Evolutionary conservation across 2,797 vertebrate genomes (phyloP).

Genomic region (Heteromormyrus szaboi): DNA sequence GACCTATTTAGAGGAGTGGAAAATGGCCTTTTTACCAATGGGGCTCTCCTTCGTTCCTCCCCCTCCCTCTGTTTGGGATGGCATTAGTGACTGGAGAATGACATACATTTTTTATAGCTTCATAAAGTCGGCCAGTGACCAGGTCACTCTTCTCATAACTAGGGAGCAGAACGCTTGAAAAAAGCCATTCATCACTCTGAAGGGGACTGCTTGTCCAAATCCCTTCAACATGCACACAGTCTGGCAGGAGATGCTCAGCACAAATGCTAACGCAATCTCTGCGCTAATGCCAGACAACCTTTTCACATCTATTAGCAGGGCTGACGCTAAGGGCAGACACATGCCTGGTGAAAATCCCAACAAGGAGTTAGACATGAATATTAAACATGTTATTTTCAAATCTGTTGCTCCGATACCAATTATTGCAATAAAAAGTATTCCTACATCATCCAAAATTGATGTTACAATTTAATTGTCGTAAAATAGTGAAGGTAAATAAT

Average conservation of each 20-base stretch:
- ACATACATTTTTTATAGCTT: slow-evolving; percentile 99
- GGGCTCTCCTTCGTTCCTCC: slow-evolving; percentile 52
- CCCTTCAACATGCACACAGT: slow-evolving; percentile 92
- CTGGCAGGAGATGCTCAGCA: slow-evolving; percentile 86
- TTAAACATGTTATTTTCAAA: slow-evolving; percentile 57
- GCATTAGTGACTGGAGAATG: slow-evolving; percentile 99
- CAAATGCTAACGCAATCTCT: slow-evolving; percentile 98
- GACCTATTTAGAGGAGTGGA: slow-evolving; percentile 88
- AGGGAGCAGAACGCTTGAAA: slow-evolving; percentile 99
- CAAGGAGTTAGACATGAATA: slow-evolving; percentile 59
- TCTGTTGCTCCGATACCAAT: slow-evolving; percentile 27
- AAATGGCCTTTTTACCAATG: slow-evolving; percentile 93
- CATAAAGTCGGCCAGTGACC: slow-evolving; percentile 99
- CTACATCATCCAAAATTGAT: not conserved
- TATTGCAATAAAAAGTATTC: not conserved
- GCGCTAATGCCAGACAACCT: slow-evolving; percentile 96
- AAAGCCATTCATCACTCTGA: slow-evolving; percentile 99
- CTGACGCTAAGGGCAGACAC: slow-evolving; percentile 72
- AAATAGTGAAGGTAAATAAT: not conserved
- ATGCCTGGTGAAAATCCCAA: slow-evolving; percentile 64
- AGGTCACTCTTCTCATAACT: slow-evolving; percentile 99
- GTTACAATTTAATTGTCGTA: not conserved
- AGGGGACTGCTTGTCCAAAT: slow-evolving; percentile 93
- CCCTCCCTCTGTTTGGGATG: slow-evolving; percentile 60
- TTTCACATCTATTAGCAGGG: slow-evolving; percentile 84